Evolutionary conservation across 1,140 invertebrate genomes (phyloP).

Genomic region (Elymnias hypermnestra): DNA sequence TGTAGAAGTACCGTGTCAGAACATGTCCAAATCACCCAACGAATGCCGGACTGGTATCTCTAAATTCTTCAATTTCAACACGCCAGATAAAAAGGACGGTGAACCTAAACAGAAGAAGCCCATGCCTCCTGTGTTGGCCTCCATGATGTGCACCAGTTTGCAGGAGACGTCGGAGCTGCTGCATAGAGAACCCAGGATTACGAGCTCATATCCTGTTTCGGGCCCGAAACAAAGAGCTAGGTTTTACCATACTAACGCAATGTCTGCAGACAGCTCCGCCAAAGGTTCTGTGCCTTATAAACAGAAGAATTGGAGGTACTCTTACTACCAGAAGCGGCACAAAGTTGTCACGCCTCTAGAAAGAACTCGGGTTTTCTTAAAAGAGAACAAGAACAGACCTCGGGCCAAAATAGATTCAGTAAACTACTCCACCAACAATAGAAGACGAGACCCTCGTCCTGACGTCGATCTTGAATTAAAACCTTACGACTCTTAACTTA

Average conservation of each 20-base stretch:
- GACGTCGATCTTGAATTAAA: constrained; percentile 9
- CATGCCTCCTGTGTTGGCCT: constrained; percentile 5
- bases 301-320: background rate
- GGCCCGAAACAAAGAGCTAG: background rate
- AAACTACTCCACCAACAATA: background rate
- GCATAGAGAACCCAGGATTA: background rate
- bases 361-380: background rate
- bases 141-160: background rate
- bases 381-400: background rate
- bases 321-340: constrained; percentile 2
- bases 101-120: constrained; percentile 1
- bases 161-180: no score
- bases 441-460: background rate
- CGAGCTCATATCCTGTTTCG: background rate
- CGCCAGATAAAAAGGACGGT: constrained; percentile 2
- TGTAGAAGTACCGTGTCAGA: constrained; percentile 1
- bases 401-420: background rate
- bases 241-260: background rate
- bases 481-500: constrained; percentile 2
- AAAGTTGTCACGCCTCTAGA: background rate
- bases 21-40: background rate
- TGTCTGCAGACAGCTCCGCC: background rate
- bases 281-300: background rate
- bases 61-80: background rate
- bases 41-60: background rate